Percentiles rank a stretch among this genome's conserved stretches.
Evolutionary conservation across 2,888 invertebrate species (phyloP).

Genomic region (Hesperia comma): DNA sequence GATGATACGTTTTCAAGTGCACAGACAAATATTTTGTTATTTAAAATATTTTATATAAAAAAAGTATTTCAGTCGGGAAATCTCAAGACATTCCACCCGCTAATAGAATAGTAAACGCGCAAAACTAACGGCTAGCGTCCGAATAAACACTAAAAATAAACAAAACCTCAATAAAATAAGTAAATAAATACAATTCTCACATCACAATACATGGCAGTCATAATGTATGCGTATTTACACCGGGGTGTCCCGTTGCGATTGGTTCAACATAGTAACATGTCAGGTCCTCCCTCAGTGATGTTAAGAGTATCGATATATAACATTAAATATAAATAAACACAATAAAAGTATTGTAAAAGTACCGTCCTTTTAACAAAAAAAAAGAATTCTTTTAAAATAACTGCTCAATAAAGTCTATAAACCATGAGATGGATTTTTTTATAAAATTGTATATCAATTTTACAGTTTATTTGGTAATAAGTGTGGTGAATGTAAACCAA

Average conservation of each 20-base stretch:
- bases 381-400: not conserved
- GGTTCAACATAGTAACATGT: not conserved
- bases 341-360: not conserved
- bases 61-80: conserved; percentile 18
- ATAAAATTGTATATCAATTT: not conserved
- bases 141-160: conserved; percentile 34
- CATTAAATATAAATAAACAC: conserved; percentile 1
- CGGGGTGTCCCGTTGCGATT: not conserved
- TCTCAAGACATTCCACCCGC: not conserved
- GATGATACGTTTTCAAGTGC: conserved; percentile 1
- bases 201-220: conserved; percentile 53
- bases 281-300: not conserved
- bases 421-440: not conserved
- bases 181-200: conserved; percentile 41
- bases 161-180: conserved; percentile 22
- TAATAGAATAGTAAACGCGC: conserved; percentile 10
- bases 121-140: conserved; percentile 9
- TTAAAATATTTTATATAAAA: conserved; percentile 7
- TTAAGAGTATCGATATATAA: not conserved
- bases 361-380: not conserved
- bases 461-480: too few relatives aligned
- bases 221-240: conserved; percentile 27
- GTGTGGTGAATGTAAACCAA: too few relatives aligned
- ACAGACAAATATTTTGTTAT: not conserved
- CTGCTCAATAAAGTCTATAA: not conserved